Evolutionary conservation across 1,140 invertebrate genomes (phyloP).

Genomic region (Polypedilum vanderplanki): DNA sequence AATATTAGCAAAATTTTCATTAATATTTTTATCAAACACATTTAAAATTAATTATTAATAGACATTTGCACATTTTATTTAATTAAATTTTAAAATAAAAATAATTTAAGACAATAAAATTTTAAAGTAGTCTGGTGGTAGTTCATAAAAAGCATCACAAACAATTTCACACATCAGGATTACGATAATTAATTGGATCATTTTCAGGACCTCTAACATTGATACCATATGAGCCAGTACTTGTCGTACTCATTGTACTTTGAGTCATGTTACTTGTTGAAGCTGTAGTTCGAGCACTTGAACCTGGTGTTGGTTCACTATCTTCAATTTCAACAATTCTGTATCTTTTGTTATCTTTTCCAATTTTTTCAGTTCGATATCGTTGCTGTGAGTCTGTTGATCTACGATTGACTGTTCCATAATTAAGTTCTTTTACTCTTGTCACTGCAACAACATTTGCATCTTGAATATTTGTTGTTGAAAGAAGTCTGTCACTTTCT

Average conservation of each 20-base stretch:
- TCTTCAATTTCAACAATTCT: constrained; percentile 27
- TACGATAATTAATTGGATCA: constrained; percentile 30
- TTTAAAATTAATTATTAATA: too few species aligned
- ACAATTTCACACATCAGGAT: not conserved
- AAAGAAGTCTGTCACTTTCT: constrained; percentile 28
- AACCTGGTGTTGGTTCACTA: not conserved
- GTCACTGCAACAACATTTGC: not conserved
- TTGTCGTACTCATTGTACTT: not conserved
- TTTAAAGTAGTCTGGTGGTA: too few species aligned
- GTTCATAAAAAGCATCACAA: not conserved
- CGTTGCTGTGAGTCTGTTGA: not conserved
- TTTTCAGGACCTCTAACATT: constrained; percentile 31
- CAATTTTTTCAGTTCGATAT: constrained; percentile 25
- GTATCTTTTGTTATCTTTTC: constrained; percentile 17
- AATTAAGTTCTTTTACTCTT: constrained; percentile 1
- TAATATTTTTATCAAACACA: too few species aligned
- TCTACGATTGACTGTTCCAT: not conserved
- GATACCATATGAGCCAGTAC: constrained; percentile 38
- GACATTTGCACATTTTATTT: too few species aligned
- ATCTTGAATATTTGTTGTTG: not conserved
- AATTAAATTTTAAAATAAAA: too few species aligned
- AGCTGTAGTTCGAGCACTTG: not conserved
- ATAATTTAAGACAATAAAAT: too few species aligned
- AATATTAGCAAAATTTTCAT: too few species aligned
- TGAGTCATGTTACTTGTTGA: constrained; percentile 31